Percentiles rank a stretch among this genome's conserved stretches.
phyloP scores from a whole-genome alignment of 2,113 vertebrate genomes.

The Anser cygnoides region DNA sequence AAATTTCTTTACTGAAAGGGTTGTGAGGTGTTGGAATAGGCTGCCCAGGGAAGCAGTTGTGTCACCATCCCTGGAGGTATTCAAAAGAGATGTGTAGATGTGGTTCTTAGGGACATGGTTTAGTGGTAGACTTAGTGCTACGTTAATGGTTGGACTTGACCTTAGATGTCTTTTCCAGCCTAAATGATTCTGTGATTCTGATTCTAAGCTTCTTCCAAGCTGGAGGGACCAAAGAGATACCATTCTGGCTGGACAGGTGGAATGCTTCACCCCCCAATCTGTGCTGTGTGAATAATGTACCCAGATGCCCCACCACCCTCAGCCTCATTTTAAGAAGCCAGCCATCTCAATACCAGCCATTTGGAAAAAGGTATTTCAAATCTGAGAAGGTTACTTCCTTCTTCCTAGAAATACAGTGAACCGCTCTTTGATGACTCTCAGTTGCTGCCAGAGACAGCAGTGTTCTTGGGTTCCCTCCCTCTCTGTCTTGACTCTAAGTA shows the following conservation, averaged over 20 bases:
- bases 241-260: not conserved
- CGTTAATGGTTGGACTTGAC: no score
- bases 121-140: no score
- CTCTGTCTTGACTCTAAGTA: slow-evolving; percentile 21
- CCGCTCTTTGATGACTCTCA: not conserved
- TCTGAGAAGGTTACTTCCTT: not conserved
- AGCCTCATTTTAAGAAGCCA: not conserved
- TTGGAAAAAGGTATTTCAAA: not conserved
- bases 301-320: not conserved
- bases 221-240: no score
- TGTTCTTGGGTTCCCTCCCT: slow-evolving; percentile 2
- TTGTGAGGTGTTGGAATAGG: no score
- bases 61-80: no score
- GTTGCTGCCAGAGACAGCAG: slow-evolving; percentile 37
- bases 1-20: no score
- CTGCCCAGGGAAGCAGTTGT: no score
- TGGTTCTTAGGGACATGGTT: no score
- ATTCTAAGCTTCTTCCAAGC: no score
- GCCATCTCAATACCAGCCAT: not conserved
- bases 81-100: no score
- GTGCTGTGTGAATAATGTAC: fast-evolving
- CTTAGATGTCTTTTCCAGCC: no score
- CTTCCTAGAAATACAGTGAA: not conserved
- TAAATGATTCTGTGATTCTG: no score
- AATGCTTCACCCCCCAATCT: not conserved